These are phyloP conservation scores for Coreoperca whiteheadi DNA, from an alignment of 2,113 vertebrate species.

Conservation along the genomic window DNA sequence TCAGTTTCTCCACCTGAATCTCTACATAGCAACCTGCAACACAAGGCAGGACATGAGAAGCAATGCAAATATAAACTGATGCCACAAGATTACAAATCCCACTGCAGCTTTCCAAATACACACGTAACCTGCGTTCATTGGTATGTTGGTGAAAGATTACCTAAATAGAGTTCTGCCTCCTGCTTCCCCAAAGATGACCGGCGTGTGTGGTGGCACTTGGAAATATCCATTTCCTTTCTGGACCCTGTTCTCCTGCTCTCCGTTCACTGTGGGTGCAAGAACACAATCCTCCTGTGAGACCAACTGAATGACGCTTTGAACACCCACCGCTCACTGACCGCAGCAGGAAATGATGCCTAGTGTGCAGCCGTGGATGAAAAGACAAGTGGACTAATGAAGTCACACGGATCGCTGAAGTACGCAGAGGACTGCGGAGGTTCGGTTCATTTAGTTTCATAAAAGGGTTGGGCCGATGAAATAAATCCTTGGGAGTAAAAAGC, in stretches of 20 bases:
- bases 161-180: conserved; percentile 97
- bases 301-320: background rate
- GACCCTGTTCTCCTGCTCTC: conserved; percentile 94
- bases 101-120: background rate
- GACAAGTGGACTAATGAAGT: background rate
- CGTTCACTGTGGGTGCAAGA: conserved; percentile 87
- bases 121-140: background rate
- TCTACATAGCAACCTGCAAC: conserved; percentile 92
- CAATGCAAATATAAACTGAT: background rate
- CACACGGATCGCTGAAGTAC: background rate
- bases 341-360: background rate
- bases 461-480: no score
- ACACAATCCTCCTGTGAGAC: background rate
- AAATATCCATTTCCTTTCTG: conserved; percentile 99
- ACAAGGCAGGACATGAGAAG: background rate
- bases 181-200: conserved; percentile 98
- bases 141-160: conserved; percentile 70
- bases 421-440: background rate
- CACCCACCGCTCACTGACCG: background rate
- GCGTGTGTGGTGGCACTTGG: conserved; percentile 98
- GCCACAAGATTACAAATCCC: background rate
- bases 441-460: background rate
- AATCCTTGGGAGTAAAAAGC: no score
- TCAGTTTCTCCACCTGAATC: conserved; percentile 98
- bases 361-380: background rate